These are phyloP conservation scores for Mesorhabditis belari DNA, from an alignment of 2,888 invertebrate species.

Conservation along the genomic window DNA sequence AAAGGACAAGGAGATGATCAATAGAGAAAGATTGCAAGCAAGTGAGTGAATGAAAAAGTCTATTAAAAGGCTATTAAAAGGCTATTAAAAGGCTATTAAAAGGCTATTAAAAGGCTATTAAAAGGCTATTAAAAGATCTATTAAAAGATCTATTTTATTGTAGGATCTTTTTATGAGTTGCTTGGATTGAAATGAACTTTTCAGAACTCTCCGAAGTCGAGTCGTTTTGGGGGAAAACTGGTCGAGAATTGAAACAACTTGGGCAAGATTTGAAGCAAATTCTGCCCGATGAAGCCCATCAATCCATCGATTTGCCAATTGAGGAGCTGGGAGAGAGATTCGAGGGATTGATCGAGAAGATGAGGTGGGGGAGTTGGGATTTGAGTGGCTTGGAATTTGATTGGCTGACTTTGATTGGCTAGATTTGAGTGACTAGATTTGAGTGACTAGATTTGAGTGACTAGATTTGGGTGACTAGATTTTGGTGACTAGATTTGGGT, in stretches of 20 bases:
- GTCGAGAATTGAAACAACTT: constrained; percentile 21
- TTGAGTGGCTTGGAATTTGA: too few relatives aligned
- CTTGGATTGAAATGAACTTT: constrained; percentile 2
- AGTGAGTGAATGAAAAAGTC: constrained; percentile 16
- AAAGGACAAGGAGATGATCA: constrained; percentile 18
- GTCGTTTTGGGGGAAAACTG: constrained; percentile 24
- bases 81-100: too few relatives aligned
- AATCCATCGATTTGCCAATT: constrained; percentile 7
- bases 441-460: too few relatives aligned
- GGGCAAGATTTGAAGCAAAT: constrained; percentile 23
- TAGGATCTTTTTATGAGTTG: neutral
- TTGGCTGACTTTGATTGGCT: too few relatives aligned
- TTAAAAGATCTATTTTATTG: too few relatives aligned
- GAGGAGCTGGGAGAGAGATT: constrained; percentile 5
- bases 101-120: too few relatives aligned
- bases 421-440: too few relatives aligned
- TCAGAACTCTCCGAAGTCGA: constrained; percentile 25
- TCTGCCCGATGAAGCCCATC: neutral
- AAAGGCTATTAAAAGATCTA: too few relatives aligned
- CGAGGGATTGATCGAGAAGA: constrained; percentile 1
- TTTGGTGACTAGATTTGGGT: too few relatives aligned
- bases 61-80: too few relatives aligned
- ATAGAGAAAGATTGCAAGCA: constrained; percentile 19
- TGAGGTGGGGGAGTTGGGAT: too few relatives aligned
- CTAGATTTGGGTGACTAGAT: too few relatives aligned